These are phyloP conservation scores for Tetrapedia diversipes DNA, from an alignment of 2,888 invertebrate genomes.

Conservation along the genomic window DNA sequence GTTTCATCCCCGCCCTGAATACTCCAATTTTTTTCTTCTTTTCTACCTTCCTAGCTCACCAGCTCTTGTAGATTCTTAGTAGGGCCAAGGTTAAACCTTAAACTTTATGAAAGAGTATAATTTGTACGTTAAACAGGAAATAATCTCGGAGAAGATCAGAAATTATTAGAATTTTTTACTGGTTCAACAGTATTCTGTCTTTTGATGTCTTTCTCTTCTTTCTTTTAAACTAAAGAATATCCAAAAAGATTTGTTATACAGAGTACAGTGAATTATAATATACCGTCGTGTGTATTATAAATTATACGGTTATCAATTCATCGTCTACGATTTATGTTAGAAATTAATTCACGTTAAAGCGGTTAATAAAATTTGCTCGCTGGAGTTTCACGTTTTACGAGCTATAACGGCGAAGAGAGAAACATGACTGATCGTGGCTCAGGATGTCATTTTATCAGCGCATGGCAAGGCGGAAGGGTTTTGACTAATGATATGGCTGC, in stretches of 20 bases:
- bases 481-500: constrained; percentile 64
- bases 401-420: constrained; percentile 29
- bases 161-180: no score
- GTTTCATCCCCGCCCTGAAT: background rate
- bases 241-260: background rate
- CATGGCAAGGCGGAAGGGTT: constrained; percentile 41
- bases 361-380: constrained; percentile 36
- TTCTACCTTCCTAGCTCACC: constrained; percentile 4
- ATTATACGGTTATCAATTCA: background rate
- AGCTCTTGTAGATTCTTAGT: constrained; percentile 44
- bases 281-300: background rate
- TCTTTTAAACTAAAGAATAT: background rate
- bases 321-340: constrained; percentile 12
- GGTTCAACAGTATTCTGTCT: no score
- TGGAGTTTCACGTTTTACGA: constrained; percentile 29
- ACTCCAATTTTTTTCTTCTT: background rate
- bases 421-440: constrained; percentile 41
- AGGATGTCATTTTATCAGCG: constrained; percentile 45
- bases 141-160: no score
- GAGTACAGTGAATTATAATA: background rate
- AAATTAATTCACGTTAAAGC: constrained; percentile 35
- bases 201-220: background rate
- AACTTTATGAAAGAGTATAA: constrained; percentile 24
- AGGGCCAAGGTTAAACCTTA: constrained; percentile 43
- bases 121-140: background rate